Evolutionary conservation across 35 echinoderm and acorn worm genomes (phyloP), one percentile per base, ranked within the genome.

Genomic region (Amphiura filiformis): DNA sequence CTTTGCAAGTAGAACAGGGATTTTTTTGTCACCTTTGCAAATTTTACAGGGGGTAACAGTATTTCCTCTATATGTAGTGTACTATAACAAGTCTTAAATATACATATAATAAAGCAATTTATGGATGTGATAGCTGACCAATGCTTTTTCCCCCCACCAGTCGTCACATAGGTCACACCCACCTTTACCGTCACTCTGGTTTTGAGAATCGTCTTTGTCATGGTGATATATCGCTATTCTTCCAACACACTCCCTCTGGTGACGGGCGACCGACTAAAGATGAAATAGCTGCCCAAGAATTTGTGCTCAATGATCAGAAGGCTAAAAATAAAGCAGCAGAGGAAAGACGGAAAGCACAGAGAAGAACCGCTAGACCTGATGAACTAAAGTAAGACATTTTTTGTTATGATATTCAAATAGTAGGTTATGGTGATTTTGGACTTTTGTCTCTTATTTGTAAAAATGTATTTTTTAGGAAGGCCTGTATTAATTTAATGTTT

Each of bases 211-310:
- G 81, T 12, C 90, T 99, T 1, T 90, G 93, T 28, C 94, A 94
- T 28, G 96, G 96, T 38, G 96, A 99, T 44, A 80, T 99, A n/a
- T 88, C 93, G 35, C 89, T 99, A 28, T 92, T 94, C 57, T 99
- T 99, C 81, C 93, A 99, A 76, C 96, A 99, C 77, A 77, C 88
- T 11, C 88, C 95, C 0, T 91, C 82, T 34, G 89, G 82, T 11
- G 89, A 91, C 35, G 75, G 39, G 28, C 38, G 57, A 57, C 89
- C 56, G 22, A 57, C 70, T 41, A 84, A 91, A 56, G 89, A 91
- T 44, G 89, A 76, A 33, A 32, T 80, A 0, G 89, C 84, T 18
- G 40, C 38, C 39, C 82, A 61, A 3, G 89, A 91, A n/a, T 56
- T 20, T 34, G 34, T 76, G 39, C 82, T 83, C 5, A 85, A 91